Percentiles rank a stretch among this genome's conserved stretches.
Conservation (phyloP, 2,888 invertebrate genomes). For the Psylliodes chrysocephalus region DNA sequence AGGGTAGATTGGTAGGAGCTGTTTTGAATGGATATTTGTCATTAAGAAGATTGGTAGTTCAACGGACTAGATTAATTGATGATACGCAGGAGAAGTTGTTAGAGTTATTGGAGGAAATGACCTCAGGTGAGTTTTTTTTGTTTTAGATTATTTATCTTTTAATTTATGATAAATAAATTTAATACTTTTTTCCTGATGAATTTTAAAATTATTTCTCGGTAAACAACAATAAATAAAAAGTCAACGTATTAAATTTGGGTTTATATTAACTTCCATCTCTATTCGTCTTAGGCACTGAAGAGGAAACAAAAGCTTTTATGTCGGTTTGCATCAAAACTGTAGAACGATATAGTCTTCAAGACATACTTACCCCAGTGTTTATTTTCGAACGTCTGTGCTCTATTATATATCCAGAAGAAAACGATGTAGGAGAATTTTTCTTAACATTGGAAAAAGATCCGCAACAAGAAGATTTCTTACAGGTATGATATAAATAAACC, state of each 20-base stretch:
- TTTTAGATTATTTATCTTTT: too few relatives aligned
- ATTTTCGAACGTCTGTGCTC: slow-evolving; percentile 97
- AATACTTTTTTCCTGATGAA: too few relatives aligned
- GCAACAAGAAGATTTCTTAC: slow-evolving; percentile 98
- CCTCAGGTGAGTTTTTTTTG: slow-evolving; percentile 71
- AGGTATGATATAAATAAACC: slow-evolving; percentile 58
- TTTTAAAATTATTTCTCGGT: too few relatives aligned
- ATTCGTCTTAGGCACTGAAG: slow-evolving; percentile 75
- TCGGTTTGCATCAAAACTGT: slow-evolving; percentile 96
- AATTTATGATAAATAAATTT: too few relatives aligned
- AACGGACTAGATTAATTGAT: slow-evolving; percentile 93
- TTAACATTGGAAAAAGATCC: slow-evolving; percentile 97
- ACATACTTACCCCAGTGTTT: slow-evolving; percentile 96
- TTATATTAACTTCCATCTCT: too few relatives aligned
- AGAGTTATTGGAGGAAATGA: slow-evolving; percentile 94
- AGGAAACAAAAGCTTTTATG: slow-evolving; percentile 97
- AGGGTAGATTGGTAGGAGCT: slow-evolving; percentile 83
- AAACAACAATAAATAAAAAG: too few relatives aligned
- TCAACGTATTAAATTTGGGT: too few relatives aligned
- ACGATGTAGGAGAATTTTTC: slow-evolving; percentile 96
- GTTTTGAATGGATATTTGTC: slow-evolving; percentile 95
- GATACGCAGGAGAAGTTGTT: slow-evolving; percentile 95
- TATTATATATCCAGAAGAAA: slow-evolving; percentile 97
- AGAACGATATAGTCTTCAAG: slow-evolving; percentile 88
- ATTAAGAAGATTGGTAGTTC: slow-evolving; percentile 88